Conservation (phyloP, 2,888 invertebrate genomes). For the Perdita meconis region DNA sequence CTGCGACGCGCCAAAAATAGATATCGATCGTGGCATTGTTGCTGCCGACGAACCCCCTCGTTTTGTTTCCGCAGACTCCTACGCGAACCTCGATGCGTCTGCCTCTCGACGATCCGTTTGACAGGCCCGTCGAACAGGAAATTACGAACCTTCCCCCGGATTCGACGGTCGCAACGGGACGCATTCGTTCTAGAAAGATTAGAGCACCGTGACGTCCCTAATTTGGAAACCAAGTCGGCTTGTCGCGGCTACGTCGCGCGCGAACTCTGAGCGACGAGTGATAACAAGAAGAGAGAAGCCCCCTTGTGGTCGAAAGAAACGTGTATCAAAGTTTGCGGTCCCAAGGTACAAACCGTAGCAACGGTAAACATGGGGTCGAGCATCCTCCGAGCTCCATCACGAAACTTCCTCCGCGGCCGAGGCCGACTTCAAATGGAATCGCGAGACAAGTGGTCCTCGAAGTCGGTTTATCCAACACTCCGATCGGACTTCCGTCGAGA, state of each 20-base stretch:
- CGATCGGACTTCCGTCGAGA: slow-evolving; percentile 13
- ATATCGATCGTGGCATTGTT: slow-evolving; percentile 52
- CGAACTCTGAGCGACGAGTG: neutral
- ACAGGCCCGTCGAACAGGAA: slow-evolving; percentile 42
- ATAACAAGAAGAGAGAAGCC: neutral
- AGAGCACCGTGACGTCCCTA: neutral
- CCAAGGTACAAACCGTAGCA: neutral
- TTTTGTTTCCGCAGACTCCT: slow-evolving; percentile 42
- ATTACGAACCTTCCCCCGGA: slow-evolving; percentile 50
- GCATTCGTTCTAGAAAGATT: too few relatives aligned
- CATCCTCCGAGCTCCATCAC: slow-evolving; percentile 10
- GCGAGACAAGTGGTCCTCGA: slow-evolving; percentile 17
- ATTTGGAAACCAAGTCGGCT: neutral
- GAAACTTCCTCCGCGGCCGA: neutral
- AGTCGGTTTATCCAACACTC: slow-evolving; percentile 24
- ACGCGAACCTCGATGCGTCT: slow-evolving; percentile 7
- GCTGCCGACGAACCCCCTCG: slow-evolving; percentile 13
- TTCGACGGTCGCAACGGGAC: too few relatives aligned
- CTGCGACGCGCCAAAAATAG: slow-evolving; percentile 40
- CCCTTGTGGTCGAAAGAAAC: neutral
- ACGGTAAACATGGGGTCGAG: neutral
- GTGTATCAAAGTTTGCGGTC: neutral
- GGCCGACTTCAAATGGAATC: neutral
- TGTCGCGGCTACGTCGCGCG: neutral
- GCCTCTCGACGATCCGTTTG: slow-evolving; percentile 34